Base-by-base conservation (phyloP, 2,888 invertebrate species). In the Sericinus montela region DNA sequence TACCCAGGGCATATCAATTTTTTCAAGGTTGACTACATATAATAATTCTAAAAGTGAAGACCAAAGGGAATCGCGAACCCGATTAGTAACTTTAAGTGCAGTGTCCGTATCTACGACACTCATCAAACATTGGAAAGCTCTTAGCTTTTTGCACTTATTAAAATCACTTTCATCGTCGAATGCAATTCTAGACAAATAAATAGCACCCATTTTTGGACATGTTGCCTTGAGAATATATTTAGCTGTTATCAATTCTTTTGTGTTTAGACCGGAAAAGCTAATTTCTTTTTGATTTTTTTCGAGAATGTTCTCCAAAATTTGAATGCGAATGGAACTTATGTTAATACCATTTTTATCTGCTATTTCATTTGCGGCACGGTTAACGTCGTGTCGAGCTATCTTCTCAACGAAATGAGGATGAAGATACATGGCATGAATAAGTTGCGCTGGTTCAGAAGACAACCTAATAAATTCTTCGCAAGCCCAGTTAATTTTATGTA, bases 171-270 rank as follows among this genome's bases (percentile, higher is more conserved):
- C 88, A 49, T 86, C 86, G 49, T 88, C 88, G 57, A 87, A 81
- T 13, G 83, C 88, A 48, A 89, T 88, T 45, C 88, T 73, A 10
- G 86, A 87, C 55, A 90, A 68, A 60, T 89, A 89, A 56, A 89
- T 84, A 10, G 88, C 89, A 3, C 86, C 83, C 85, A 89, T 86
- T 75, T 87, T 89, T 13, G 86, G 82, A 58, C 89, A 88, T 13
- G 89, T 88, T 44, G 86, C 89, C 69, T 82, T 87, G 14, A 90
- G 63, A 61, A 89, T 88, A 62, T 87, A 89, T 62, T 89, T 89
- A 13, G 85, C 87, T 39, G 75, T 89, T 62, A 82, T 75, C 53
- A 90, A 69, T 54, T 82, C 81, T 58, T 69, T 79, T 32, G 67
- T 72, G 52, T 72, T 73, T 29, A 89, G 66, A 37, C 77, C 73